These are phyloP conservation scores for Synergus gifuensis DNA, from an alignment of 2,888 invertebrate genomes.

Conservation along the genomic window DNA sequence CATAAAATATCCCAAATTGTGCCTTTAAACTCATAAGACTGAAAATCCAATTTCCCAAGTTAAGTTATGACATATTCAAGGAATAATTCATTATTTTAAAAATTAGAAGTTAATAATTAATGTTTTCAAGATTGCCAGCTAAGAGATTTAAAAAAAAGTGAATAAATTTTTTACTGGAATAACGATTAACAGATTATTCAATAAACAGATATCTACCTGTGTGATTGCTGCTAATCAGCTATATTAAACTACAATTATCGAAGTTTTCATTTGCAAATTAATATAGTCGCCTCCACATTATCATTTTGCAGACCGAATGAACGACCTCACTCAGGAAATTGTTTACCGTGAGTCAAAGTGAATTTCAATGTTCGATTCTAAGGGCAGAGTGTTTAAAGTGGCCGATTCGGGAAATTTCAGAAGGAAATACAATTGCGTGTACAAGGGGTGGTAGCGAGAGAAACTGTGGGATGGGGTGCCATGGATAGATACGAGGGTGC, in stretches of 20 bases:
- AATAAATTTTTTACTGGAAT: too few relatives aligned
- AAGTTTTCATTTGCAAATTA: background rate
- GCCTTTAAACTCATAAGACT: too few relatives aligned
- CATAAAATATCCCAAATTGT: too few relatives aligned
- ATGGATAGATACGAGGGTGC: constrained; percentile 57
- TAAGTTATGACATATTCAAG: too few relatives aligned
- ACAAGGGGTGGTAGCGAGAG: background rate
- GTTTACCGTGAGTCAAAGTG: constrained; percentile 29
- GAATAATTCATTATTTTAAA: too few relatives aligned
- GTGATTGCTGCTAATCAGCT: too few relatives aligned
- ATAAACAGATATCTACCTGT: too few relatives aligned
- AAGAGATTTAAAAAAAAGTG: too few relatives aligned
- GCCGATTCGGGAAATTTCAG: constrained; percentile 33
- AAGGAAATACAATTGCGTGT: constrained; percentile 34
- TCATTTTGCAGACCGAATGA: constrained; percentile 14
- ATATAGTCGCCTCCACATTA: background rate
- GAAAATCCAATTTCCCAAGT: too few relatives aligned
- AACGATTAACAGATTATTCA: too few relatives aligned
- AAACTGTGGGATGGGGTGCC: constrained; percentile 47
- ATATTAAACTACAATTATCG: background rate
- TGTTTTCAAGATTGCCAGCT: too few relatives aligned
- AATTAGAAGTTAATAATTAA: too few relatives aligned
- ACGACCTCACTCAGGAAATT: constrained; percentile 24
- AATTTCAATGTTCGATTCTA: constrained; percentile 38
- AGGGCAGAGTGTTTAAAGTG: constrained; percentile 26